phyloP scores from a whole-genome alignment of 2,113 vertebrate species.

The Mobula birostris region DNA sequence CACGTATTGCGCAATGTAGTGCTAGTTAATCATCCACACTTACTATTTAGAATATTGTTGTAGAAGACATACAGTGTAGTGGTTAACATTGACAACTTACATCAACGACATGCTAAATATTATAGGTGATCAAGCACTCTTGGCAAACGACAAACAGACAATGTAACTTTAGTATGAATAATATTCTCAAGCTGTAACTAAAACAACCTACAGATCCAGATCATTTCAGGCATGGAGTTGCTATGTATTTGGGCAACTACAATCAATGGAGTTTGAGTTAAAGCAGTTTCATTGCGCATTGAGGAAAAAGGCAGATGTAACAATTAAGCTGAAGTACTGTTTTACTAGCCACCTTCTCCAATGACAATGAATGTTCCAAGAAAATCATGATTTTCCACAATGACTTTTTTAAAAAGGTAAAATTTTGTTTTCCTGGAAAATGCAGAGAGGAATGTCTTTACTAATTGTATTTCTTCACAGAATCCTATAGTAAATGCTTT shows the following conservation, averaged over 20 bases:
- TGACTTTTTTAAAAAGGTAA: background rate
- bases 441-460: background rate
- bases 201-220: background rate
- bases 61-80: constrained; percentile 8
- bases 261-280: background rate
- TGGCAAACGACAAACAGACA: background rate
- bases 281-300: background rate
- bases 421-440: background rate
- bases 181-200: background rate
- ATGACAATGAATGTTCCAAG: background rate
- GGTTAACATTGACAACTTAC: background rate
- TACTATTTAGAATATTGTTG: background rate
- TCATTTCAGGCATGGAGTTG: background rate
- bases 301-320: background rate
- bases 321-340: background rate
- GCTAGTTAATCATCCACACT: background rate
- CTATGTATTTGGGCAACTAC: background rate
- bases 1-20: background rate
- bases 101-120: background rate
- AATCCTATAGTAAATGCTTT: background rate
- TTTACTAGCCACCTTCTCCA: background rate
- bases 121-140: background rate
- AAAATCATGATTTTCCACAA: background rate
- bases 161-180: no score
- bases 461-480: background rate